Evolutionary conservation across 1,140 invertebrate genomes (phyloP), one percentile per base, ranked within the genome.

Genomic region (Capitella teleta): DNA sequence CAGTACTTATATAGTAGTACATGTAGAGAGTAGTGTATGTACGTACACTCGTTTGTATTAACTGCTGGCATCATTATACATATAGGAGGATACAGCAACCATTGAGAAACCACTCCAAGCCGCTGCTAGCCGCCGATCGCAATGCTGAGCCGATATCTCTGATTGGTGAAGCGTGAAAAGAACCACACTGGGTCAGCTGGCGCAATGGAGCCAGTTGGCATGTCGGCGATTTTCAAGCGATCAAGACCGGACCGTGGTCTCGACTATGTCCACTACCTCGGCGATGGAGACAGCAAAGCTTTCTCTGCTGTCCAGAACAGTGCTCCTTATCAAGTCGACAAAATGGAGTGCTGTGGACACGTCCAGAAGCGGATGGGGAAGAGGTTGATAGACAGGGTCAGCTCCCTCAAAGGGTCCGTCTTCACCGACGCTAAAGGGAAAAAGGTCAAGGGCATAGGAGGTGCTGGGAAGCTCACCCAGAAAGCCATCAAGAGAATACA

Each of bases 121-220:
- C n/a, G n/a, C n/a, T n/a, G n/a, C n/a, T n/a, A n/a, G n/a, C n/a
- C n/a, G n/a, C n/a, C n/a, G n/a, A n/a, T n/a, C n/a, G n/a, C n/a
- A n/a, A n/a, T n/a, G n/a, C n/a, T n/a, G n/a, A n/a, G n/a, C n/a
- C n/a, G n/a, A n/a, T n/a, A n/a, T n/a, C n/a, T n/a, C n/a, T n/a
- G n/a, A n/a, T n/a, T n/a, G n/a, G n/a, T n/a, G n/a, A n/a, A n/a
- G n/a, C n/a, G 45, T 23, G 28, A 52, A 28, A 25, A 36, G 30
- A 49, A 37, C 34, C 51, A 52, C 19, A 38, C 14, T 28, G 47
- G 51, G 30, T 51, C 51, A 66, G 66, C 37, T 64, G 63, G 49
- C 42, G 62, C 6, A 55, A 57, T 25, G 59, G 59, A 47, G 66
- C 50, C 49, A 57, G 49, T 42, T 30, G 49, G 49, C 24, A 51